Evolutionary conservation across 2,888 invertebrate genomes (phyloP).

Genomic region (Ophioninae sp.): DNA sequence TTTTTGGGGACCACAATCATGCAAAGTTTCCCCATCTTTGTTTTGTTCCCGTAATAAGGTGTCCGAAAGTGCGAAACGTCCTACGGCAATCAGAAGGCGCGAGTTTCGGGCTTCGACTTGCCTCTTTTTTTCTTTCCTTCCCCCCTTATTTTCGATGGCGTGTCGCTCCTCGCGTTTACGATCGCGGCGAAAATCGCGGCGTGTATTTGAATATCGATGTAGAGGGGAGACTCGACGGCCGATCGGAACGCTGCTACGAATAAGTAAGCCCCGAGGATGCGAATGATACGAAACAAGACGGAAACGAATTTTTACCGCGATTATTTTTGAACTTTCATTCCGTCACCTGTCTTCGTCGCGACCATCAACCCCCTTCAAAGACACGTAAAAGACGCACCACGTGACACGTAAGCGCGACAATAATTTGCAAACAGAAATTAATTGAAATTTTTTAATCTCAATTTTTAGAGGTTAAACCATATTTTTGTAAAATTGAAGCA

Average conservation of each 20-base stretch:
- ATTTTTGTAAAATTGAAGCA: too few relatives aligned
- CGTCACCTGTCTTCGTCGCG: conserved; percentile 41
- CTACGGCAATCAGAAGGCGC: conserved; percentile 18
- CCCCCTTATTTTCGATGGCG: conserved; percentile 32
- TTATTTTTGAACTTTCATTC: conserved; percentile 37
- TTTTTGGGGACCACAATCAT: conserved; percentile 13
- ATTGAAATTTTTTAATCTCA: too few relatives aligned
- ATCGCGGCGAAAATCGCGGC: conserved; percentile 44
- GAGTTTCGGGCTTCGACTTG: neutral
- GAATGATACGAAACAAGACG: conserved; percentile 15
- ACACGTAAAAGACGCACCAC: too few relatives aligned
- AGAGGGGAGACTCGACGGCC: neutral
- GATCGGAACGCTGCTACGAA: conserved; percentile 1
- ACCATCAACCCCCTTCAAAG: too few relatives aligned
- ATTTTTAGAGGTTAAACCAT: too few relatives aligned
- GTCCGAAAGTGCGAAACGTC: conserved; percentile 27
- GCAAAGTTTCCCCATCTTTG: neutral
- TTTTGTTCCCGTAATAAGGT: conserved; percentile 35
- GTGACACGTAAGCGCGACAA: too few relatives aligned
- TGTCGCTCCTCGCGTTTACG: conserved; percentile 25
- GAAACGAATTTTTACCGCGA: conserved; percentile 33
- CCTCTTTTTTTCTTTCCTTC: neutral
- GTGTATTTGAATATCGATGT: conserved; percentile 45
- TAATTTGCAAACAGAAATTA: too few relatives aligned
- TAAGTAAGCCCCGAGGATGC: neutral